Evolutionary conservation across 2,888 invertebrate species (phyloP).

Genomic region (Rapana venosa): DNA sequence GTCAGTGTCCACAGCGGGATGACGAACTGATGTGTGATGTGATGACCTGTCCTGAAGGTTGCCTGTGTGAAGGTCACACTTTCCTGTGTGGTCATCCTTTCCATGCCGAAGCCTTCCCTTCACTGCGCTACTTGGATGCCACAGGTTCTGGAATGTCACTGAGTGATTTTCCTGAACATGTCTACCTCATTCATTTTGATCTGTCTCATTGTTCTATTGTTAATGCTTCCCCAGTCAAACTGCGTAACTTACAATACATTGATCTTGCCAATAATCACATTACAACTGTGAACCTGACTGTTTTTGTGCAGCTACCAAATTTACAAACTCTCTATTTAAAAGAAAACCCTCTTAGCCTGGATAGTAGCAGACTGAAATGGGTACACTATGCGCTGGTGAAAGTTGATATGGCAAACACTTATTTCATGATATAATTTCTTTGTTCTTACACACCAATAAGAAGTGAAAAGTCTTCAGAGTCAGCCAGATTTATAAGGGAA

Average conservation of each 20-base stretch:
- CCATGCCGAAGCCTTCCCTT: not conserved
- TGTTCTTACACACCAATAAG: no score
- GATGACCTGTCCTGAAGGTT: not conserved
- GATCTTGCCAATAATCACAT: not conserved
- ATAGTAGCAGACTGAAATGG: not conserved
- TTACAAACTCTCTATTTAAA: not conserved
- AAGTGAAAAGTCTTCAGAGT: no score
- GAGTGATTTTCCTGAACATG: not conserved
- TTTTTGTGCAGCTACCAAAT: not conserved
- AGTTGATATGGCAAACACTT: not conserved
- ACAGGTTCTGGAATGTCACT: not conserved
- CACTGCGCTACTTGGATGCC: not conserved
- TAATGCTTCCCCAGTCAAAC: not conserved
- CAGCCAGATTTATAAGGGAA: no score
- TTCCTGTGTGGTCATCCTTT: not conserved
- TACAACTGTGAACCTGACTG: not conserved
- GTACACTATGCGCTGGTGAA: not conserved
- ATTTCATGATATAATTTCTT: not conserved
- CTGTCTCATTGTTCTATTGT: not conserved
- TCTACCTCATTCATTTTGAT: not conserved
- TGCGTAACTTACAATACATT: not conserved
- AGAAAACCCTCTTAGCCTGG: not conserved
- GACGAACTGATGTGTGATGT: slow-evolving; percentile 11
- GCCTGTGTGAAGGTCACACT: not conserved
- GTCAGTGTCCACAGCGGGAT: slow-evolving; percentile 23